Evolutionary conservation across 1,140 invertebrate species (phyloP).

Genomic region (Drosophila pectinifera): DNA sequence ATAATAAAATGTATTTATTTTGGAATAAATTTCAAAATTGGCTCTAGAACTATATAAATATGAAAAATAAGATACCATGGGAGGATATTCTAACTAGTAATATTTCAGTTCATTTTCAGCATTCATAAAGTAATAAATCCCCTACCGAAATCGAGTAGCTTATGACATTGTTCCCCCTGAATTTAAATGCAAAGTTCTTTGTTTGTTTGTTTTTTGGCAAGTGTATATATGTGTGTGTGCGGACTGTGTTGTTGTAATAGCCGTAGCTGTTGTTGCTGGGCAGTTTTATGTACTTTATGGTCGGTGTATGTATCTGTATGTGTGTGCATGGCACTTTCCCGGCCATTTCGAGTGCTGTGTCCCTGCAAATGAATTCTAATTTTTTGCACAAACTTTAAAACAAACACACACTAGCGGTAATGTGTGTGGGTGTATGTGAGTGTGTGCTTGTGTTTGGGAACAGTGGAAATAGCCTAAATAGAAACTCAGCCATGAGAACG

Average conservation of each 20-base stretch:
- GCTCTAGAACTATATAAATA: background rate
- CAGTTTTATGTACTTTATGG: constrained; percentile 54
- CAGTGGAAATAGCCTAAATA: constrained; percentile 45
- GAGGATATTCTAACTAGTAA: background rate
- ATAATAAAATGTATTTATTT: too few relatives aligned
- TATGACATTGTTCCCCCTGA: constrained; percentile 12
- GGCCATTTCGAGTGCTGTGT: constrained; percentile 58
- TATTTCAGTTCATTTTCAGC: background rate
- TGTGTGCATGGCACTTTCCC: constrained; percentile 31
- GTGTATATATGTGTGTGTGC: constrained; percentile 3
- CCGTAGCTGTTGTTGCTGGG: constrained; percentile 49
- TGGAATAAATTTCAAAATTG: too few relatives aligned
- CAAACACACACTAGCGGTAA: constrained; percentile 24
- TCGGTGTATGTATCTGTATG: constrained; percentile 3
- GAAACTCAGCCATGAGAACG: constrained; percentile 38
- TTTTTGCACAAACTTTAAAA: constrained; percentile 71
- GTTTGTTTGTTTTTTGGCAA: constrained; percentile 10
- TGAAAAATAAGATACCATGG: background rate
- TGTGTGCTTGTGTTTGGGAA: background rate
- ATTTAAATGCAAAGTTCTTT: constrained; percentile 7
- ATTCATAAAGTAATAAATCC: background rate
- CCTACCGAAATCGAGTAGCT: background rate
- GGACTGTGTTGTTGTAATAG: constrained; percentile 6
- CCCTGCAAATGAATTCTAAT: constrained; percentile 78
- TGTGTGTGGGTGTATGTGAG: too few relatives aligned